phyloP scores from a whole-genome alignment of 1,140 invertebrate species.

The Caerostris darwini region DNA sequence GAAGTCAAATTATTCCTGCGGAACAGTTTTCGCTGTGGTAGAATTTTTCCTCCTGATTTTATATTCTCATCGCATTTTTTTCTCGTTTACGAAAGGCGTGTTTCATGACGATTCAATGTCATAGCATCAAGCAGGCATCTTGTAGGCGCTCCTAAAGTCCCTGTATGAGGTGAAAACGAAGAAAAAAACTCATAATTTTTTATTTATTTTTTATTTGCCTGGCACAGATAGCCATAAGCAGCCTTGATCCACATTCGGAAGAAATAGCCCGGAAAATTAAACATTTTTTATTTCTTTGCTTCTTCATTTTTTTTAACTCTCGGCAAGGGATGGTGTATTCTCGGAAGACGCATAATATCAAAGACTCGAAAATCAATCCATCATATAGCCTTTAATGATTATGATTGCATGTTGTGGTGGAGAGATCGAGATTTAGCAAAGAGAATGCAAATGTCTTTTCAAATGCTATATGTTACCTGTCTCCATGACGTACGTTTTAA shows the following conservation, averaged over 20 bases:
- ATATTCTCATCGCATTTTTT: conserved; percentile 73
- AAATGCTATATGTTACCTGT: background rate
- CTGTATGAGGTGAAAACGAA: background rate
- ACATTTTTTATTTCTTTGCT: conserved; percentile 44
- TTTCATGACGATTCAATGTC: conserved; percentile 70
- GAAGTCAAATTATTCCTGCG: background rate
- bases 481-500: background rate
- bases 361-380: conserved; percentile 20
- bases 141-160: conserved; percentile 70
- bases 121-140: conserved; percentile 61
- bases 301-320: conserved; percentile 10
- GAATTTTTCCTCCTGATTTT: conserved; percentile 38
- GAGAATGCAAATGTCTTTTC: background rate
- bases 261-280: conserved; percentile 28
- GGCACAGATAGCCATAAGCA: conserved; percentile 75
- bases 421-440: background rate
- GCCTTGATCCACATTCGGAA: conserved; percentile 67
- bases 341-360: conserved; percentile 17
- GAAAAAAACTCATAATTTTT: conserved; percentile 19
- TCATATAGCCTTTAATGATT: background rate
- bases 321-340: background rate
- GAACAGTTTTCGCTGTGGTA: background rate
- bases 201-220: background rate
- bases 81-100: conserved; percentile 67
- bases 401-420: background rate